Evolutionary conservation across 64 coral and sea anemone species (phyloP).

Genomic region (Pachyseris speciosa): DNA sequence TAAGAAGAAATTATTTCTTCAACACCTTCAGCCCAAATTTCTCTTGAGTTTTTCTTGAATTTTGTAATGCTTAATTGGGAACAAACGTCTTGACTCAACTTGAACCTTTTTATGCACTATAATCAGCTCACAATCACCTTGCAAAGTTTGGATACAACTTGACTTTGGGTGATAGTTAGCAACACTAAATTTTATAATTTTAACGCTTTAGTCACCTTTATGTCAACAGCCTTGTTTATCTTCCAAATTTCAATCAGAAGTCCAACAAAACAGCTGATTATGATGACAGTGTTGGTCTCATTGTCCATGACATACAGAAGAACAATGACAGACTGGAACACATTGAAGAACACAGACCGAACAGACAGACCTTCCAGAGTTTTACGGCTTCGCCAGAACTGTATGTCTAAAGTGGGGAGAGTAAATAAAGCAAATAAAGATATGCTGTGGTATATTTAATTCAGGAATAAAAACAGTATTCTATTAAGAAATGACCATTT

Average conservation of each 20-base stretch:
- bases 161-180: no score
- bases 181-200: background rate
- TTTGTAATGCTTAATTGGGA: no score
- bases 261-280: slow-evolving; percentile 97
- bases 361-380: slow-evolving; percentile 96
- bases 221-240: slow-evolving; percentile 93
- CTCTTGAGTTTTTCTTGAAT: no score
- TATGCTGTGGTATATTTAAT: background rate
- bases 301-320: slow-evolving; percentile 95
- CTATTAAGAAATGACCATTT: no score
- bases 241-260: slow-evolving; percentile 99
- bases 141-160: no score
- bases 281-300: slow-evolving; percentile 93
- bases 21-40: no score
- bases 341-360: slow-evolving; percentile 98
- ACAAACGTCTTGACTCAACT: no score
- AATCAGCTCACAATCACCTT: no score
- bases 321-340: slow-evolving; percentile 92
- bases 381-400: slow-evolving; percentile 99
- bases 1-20: no score
- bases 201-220: slow-evolving; percentile 55
- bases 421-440: background rate
- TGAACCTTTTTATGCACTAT: no score
- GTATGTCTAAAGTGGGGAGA: slow-evolving; percentile 73
- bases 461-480: background rate